A percentile compares a stretch with the other conserved stretches of the same genome.
Conservation (phyloP, 2,888 invertebrate genomes). For the Imbricaverruca yamaguchii region DNA sequence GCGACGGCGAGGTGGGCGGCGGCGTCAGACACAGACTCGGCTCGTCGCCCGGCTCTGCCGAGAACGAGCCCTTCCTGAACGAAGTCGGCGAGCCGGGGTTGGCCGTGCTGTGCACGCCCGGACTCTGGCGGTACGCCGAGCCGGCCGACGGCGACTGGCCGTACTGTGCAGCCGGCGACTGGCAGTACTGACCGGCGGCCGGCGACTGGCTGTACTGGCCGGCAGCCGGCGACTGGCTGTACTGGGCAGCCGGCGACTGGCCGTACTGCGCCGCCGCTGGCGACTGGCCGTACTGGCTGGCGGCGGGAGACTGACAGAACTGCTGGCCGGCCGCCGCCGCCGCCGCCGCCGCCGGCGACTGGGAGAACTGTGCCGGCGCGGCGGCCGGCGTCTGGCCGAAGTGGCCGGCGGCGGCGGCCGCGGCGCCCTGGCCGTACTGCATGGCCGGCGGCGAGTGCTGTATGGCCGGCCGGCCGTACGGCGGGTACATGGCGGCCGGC, state of each 20-base stretch:
- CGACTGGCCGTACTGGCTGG: not conserved
- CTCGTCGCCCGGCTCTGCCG: not conserved
- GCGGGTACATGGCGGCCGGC: not conserved
- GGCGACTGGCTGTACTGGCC: not conserved
- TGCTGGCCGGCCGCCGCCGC: not conserved
- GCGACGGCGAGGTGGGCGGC: not conserved
- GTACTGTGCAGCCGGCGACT: not conserved
- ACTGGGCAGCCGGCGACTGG: not conserved
- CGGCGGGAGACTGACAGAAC: not conserved
- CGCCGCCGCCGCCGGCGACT: no score
- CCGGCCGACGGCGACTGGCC: conserved; percentile 4
- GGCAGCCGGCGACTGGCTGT: not conserved
- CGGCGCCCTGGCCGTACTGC: no score
- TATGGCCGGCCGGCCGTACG: not conserved
- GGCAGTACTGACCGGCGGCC: not conserved
- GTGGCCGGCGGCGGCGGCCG: no score
- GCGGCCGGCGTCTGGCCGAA: no score
- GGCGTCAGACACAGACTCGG: not conserved
- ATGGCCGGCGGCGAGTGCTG: not conserved
- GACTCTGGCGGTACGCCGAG: not conserved
- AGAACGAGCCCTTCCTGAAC: not conserved
- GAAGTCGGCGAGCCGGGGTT: not conserved
- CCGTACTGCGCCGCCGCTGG: not conserved
- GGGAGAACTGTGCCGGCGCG: no score
- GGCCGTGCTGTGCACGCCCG: not conserved